Evolutionary conservation across 2,113 vertebrate species (phyloP), one percentile per base, ranked within the genome.

Genomic region (Ploceus nigricollis): DNA sequence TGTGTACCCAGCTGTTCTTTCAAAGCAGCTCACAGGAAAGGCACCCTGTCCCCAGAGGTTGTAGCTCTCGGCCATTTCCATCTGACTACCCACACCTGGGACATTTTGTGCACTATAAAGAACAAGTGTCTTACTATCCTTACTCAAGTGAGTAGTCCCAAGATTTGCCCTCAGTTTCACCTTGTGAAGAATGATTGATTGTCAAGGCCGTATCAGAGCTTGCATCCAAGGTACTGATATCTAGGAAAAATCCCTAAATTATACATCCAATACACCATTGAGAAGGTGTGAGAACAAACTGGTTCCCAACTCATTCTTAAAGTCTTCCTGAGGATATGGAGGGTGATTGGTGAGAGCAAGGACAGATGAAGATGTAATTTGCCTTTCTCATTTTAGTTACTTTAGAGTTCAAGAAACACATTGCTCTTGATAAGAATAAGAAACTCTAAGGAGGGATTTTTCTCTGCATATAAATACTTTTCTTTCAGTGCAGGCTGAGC

Each of bases 21-120:
- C 47, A 44, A 58, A 87, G 73, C 1, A 0, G 1, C 45, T 89
- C 2, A 1, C 7, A 39, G 35, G 16, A 76, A 37, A 57, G 21
- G 4, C 7, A 47, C 2, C 9, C 13, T 15, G 6, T 28, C 20
- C 28, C 13, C 6, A 21, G 35, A 54, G 0, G 9, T 3, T 53
- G 63, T 6, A 57, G 23, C 13, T 68, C 42, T 13, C n/a, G n/a
- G 28, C 66, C 22, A 15, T 11, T 11, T 72, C 24, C 58, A 77
- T 9, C 8, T 68, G 28, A 33, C 31, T 13, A 21, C 15, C 37
- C 40, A 51, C 6, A 6, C 2, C 10, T 25, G 12, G 60, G 17
- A 53, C 0, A 40, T 48, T 57, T 79, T 61, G 40, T 63, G 81
- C 42, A 40, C 48, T 35, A 25, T 12, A 77, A 76, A 63, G n/a